phyloP scores from a whole-genome alignment of 2,888 invertebrate species.

The Plebejus anna region DNA sequence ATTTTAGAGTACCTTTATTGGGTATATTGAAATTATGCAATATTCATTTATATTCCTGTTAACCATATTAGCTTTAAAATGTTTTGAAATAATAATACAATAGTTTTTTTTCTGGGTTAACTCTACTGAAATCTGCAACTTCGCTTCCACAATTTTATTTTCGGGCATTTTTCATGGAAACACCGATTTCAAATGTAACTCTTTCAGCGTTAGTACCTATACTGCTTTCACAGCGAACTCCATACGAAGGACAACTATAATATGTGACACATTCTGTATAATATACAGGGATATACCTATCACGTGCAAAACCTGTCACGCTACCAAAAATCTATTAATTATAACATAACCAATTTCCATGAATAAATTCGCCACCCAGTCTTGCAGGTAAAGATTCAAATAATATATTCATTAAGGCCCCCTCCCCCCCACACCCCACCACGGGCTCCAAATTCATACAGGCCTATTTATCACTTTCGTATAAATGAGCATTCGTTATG shows the following conservation, averaged over 20 bases:
- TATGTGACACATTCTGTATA: no score
- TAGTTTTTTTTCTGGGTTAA: no score
- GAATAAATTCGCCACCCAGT: conserved; percentile 26
- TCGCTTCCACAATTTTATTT: no score
- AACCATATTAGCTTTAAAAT: no score
- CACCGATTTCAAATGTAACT: background rate
- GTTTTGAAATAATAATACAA: no score
- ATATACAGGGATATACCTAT: background rate
- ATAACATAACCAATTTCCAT: conserved; percentile 23
- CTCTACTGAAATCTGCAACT: no score
- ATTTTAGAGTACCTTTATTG: background rate
- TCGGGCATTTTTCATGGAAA: background rate
- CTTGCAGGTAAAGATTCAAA: conserved; percentile 54
- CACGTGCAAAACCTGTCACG: background rate
- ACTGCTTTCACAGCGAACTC: background rate
- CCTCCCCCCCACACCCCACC: conserved; percentile 38
- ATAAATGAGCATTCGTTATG: conserved; percentile 55
- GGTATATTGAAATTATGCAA: no score
- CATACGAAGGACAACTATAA: background rate
- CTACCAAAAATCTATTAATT: conserved; percentile 31
- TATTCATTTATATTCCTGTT: no score
- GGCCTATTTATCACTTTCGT: conserved; percentile 70
- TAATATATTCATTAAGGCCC: conserved; percentile 62
- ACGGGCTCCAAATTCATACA: conserved; percentile 51
- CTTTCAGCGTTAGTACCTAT: background rate